phyloP scores from a whole-genome alignment of 1,140 invertebrate genomes.

The Nephila pilipes region DNA sequence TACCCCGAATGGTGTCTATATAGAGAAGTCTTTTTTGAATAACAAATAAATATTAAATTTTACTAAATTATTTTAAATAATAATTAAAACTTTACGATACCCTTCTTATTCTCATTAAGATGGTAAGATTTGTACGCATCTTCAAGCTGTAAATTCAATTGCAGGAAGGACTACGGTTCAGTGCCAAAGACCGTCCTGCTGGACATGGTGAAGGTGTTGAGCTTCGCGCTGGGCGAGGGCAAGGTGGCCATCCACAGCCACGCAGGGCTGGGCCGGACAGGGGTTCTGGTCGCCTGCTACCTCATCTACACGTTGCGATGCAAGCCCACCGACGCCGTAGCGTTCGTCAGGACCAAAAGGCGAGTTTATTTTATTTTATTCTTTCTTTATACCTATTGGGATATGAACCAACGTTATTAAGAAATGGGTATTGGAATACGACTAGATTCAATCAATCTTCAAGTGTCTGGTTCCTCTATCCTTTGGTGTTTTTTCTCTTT shows the following conservation, averaged over 20 bases:
- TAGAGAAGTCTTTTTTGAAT: too few species aligned
- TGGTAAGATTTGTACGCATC: too few species aligned
- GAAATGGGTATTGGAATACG: too few species aligned
- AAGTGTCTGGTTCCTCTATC: too few species aligned
- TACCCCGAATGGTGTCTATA: too few species aligned
- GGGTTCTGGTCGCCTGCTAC: conserved; percentile 92
- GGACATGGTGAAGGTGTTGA: conserved; percentile 93
- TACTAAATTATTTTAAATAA: too few species aligned
- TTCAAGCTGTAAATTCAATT: neutral
- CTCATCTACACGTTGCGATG: conserved; percentile 90
- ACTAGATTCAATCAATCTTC: too few species aligned
- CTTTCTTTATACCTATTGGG: neutral
- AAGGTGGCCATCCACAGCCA: conserved; percentile 94
- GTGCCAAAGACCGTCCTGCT: conserved; percentile 88
- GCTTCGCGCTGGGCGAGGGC: conserved; percentile 90
- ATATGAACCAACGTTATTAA: too few species aligned
- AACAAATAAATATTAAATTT: too few species aligned
- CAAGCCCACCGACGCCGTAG: conserved; percentile 89
- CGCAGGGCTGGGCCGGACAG: conserved; percentile 92
- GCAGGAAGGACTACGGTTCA: conserved; percentile 91
- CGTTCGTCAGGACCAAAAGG: conserved; percentile 89
- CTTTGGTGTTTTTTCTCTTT: too few species aligned
- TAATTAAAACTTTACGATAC: too few species aligned
- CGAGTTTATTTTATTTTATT: conserved; percentile 70
- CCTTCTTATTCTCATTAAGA: too few species aligned